These are phyloP conservation scores for Chloromyia formosa DNA, from an alignment of 2,888 invertebrate genomes.

Conservation along the genomic window DNA sequence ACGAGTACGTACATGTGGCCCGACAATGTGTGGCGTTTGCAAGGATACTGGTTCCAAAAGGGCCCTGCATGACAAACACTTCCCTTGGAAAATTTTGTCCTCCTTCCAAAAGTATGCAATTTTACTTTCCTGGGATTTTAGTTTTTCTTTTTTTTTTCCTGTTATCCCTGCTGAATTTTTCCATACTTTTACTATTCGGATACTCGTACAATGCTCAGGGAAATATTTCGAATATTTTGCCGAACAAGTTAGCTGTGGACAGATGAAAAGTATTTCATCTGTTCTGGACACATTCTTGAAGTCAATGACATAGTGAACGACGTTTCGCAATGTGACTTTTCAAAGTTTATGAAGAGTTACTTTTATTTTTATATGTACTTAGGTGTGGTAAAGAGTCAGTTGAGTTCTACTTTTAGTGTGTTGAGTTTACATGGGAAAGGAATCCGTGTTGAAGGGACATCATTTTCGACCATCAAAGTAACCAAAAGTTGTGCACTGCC, in stretches of 20 bases:
- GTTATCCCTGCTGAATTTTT: not conserved
- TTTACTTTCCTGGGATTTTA: too few species aligned
- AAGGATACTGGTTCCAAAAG: not conserved
- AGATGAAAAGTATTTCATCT: not conserved
- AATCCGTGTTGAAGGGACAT: too few species aligned
- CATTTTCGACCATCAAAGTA: too few species aligned
- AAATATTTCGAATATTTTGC: not conserved
- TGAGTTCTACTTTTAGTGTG: too few species aligned
- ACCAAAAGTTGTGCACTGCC: too few species aligned
- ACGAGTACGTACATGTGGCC: not conserved
- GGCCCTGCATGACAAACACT: slow-evolving; percentile 4
- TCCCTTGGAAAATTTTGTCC: not conserved
- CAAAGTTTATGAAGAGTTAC: not conserved
- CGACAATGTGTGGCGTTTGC: not conserved
- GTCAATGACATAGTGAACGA: not conserved
- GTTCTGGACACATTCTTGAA: not conserved
- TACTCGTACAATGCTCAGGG: not conserved
- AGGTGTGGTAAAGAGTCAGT: too few species aligned
- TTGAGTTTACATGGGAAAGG: too few species aligned
- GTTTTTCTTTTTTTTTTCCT: not conserved
- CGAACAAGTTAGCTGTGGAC: not conserved
- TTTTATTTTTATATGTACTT: too few species aligned
- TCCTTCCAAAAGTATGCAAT: not conserved
- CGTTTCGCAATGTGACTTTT: not conserved
- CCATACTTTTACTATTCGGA: not conserved